Evolutionary conservation across 2,888 invertebrate genomes (phyloP), one percentile per base, ranked within the genome.

Genomic region (Notodonta dromedarius): DNA sequence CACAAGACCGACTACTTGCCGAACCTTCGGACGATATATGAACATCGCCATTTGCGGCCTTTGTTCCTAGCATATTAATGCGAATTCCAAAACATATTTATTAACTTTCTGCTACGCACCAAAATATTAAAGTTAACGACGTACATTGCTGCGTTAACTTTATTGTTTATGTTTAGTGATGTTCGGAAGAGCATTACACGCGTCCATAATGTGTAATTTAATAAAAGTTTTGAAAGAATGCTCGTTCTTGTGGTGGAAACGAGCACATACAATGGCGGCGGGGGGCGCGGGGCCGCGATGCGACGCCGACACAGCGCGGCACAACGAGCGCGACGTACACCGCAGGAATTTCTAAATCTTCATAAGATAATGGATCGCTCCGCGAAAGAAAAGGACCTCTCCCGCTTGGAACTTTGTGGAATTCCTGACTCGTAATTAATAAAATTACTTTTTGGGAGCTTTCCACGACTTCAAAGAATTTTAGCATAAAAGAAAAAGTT

Each of bases 381-480:
- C 82, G 74, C 80, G 84, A 87, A 91, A 91, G 90, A 92, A 91
- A 93, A 89, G 91, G 88, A 91, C 89, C 90, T 88, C 88, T 84
- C 86, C 82, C 84, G 83, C 89, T 86, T 80, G 89, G 89, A 92
- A 92, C 92, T 92, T 92, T 88, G 91, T 89, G 89, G 92, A 92
- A 92, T 93, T 93, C 91, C 87, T 92, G 92, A 91, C 93, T 92
- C 89, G 93, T 93, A 93, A 93, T 93, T 93, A 93, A 93, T 93
- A 93, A 93, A 93, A 93, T 93, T 93, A 93, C 93, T 92, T 93
- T 92, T 93, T 91, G 92, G 93, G 86, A 91, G 93, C 92, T 90
- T 90, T 92, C 87, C 87, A 83, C 90, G 88, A 91, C 93, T 93
- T 93, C 91, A 93, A 93, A 93, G 93, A 91, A 92, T 91, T 92